Conservation (phyloP, 2,888 invertebrate genomes). For the Drosophila niveifrons region DNA sequence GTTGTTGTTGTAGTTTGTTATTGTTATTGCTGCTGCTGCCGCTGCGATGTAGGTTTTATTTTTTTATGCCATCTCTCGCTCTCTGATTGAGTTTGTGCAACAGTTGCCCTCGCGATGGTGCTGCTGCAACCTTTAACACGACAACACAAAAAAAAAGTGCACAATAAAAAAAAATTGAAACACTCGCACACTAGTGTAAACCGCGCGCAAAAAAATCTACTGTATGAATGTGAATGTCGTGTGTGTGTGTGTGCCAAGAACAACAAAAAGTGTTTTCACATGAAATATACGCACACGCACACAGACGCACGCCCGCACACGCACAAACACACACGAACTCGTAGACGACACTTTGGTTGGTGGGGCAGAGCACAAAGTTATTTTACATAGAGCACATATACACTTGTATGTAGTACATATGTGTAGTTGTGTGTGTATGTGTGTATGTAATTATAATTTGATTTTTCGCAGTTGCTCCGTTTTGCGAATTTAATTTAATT, state of each 20-base stretch:
- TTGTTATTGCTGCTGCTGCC: not conserved
- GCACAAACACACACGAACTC: conserved; percentile 11
- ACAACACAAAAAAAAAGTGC: conserved; percentile 19
- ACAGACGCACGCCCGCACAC: conserved; percentile 8
- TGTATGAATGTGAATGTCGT: not conserved
- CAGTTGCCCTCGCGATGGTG: conserved; percentile 46
- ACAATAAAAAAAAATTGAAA: conserved; percentile 18
- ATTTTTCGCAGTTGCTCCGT: conserved; percentile 40
- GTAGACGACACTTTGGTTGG: not conserved
- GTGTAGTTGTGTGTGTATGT: conserved; percentile 1
- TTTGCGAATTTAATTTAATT: conserved; percentile 62
- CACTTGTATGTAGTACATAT: not conserved
- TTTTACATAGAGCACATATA: conserved; percentile 5
- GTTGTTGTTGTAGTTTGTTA: conserved; percentile 1
- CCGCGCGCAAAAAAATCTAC: not conserved
- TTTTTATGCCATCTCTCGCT: conserved; percentile 3
- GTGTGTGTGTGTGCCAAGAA: conserved; percentile 8
- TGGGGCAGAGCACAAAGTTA: conserved; percentile 3
- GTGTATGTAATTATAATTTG: conserved; percentile 55
- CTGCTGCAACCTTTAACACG: conserved; percentile 3
- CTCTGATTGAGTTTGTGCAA: conserved; percentile 45
- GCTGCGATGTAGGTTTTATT: not conserved
- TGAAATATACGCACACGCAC: not conserved
- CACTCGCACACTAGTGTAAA: conserved; percentile 11
- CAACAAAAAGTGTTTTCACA: conserved; percentile 2